phyloP scores from a whole-genome alignment of 2,797 vertebrate species.

The Epinephelus awoara region DNA sequence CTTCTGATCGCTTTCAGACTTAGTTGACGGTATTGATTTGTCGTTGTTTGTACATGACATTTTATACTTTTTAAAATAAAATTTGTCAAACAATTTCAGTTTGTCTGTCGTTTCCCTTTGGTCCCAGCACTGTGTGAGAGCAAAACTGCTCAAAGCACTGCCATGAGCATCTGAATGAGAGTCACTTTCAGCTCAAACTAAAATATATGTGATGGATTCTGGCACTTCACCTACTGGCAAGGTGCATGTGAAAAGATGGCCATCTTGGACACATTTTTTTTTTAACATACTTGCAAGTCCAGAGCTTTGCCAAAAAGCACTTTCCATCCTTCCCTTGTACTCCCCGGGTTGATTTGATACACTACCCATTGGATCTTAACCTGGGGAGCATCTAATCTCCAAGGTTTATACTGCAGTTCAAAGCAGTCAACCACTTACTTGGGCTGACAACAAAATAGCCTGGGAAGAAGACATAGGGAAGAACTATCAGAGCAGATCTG shows the following conservation, averaged over 20 bases:
- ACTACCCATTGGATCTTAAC: no score
- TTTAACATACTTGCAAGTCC: no score
- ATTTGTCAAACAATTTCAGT: neutral
- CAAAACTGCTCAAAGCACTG: neutral
- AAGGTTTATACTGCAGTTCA: no score
- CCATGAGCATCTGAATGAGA: neutral
- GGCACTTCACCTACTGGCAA: neutral
- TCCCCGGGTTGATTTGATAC: no score
- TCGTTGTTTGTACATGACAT: constrained; percentile 27
- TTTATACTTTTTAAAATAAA: constrained; percentile 62
- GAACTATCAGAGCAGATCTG: no score
- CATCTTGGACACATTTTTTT: neutral
- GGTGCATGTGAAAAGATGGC: neutral
- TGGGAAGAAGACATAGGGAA: no score
- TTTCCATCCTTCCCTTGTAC: no score
- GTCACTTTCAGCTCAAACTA: neutral
- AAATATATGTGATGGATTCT: neutral
- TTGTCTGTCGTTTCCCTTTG: constrained; percentile 5
- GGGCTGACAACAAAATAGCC: no score
- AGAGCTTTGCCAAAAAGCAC: no score
- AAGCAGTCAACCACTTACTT: no score
- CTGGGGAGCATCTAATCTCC: no score
- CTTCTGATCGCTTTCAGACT: neutral
- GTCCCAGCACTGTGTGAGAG: neutral
- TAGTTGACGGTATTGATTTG: neutral